Conservation (phyloP, 2,113 vertebrate species). For the Lepisosteus oculatus region DNA sequence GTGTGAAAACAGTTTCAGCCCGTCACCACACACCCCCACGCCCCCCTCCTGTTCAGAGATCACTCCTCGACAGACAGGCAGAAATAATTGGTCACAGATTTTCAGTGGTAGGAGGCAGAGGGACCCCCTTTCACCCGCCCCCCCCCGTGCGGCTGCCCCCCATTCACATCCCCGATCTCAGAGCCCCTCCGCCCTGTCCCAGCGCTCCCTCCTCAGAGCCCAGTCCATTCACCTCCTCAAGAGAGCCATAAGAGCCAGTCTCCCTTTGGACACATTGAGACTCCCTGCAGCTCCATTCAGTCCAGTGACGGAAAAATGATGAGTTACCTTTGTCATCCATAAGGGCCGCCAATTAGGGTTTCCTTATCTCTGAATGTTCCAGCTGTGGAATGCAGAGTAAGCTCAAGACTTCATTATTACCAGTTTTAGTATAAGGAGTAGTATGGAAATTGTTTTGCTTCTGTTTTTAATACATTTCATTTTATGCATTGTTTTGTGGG, state of each 20-base stretch:
- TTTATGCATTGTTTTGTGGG: no score
- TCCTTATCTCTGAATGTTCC: conserved; percentile 35
- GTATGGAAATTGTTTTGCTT: no score
- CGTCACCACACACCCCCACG: conserved; percentile 24
- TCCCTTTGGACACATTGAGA: conserved; percentile 49
- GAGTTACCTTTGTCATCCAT: conserved; percentile 51
- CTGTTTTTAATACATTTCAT: no score
- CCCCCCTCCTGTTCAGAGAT: conserved; percentile 48
- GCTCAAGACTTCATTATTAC: background rate
- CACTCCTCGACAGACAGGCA: conserved; percentile 60
- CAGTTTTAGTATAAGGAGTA: background rate
- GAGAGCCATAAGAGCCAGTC: conserved; percentile 48
- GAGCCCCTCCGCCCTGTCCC: conserved; percentile 21
- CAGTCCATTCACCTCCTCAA: conserved; percentile 49
- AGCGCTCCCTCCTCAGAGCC: conserved; percentile 36
- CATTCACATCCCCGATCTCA: conserved; percentile 27
- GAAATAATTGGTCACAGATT: conserved; percentile 78
- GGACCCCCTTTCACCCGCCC: conserved; percentile 70
- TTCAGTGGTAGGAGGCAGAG: conserved; percentile 67
- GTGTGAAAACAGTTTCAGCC: background rate
- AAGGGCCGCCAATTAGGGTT: conserved; percentile 45
- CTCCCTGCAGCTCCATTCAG: conserved; percentile 41
- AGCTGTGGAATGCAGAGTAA: conserved; percentile 37
- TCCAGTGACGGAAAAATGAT: conserved; percentile 38
- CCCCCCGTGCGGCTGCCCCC: conserved; percentile 58